These are phyloP conservation scores for Xestia rhomboidea DNA, from an alignment of 2,888 invertebrate genomes.

Conservation along the genomic window DNA sequence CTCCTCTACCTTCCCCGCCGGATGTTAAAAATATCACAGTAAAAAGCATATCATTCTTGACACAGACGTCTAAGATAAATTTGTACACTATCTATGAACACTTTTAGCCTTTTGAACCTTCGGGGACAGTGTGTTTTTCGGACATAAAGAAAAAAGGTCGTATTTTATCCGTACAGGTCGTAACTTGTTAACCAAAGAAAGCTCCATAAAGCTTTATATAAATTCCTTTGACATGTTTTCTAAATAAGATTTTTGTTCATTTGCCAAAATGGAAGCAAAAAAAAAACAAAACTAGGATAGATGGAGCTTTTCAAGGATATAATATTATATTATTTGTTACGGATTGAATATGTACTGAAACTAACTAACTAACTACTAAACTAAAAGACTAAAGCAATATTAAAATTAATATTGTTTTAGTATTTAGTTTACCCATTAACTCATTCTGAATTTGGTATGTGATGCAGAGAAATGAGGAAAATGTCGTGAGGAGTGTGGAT, in stretches of 20 bases:
- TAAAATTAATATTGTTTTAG: no score
- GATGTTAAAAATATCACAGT: background rate
- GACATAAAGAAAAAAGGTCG: slow-evolving; percentile 25
- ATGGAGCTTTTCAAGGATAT: background rate
- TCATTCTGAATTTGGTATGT: background rate
- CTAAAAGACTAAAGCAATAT: no score
- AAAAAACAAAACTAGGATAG: background rate
- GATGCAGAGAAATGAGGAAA: background rate
- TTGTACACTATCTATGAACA: background rate
- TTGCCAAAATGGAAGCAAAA: background rate
- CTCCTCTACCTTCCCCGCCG: background rate
- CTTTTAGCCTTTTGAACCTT: slow-evolving; percentile 10
- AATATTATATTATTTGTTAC: background rate
- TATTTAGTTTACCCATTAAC: background rate
- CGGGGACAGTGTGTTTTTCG: background rate
- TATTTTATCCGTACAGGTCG: background rate
- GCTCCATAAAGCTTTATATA: background rate
- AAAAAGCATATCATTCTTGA: background rate
- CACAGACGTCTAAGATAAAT: background rate
- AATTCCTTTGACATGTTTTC: background rate
- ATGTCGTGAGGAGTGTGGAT: background rate
- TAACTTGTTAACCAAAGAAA: slow-evolving; percentile 19
- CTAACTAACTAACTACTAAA: no score
- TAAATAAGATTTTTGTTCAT: background rate
- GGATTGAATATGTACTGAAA: background rate